A percentile compares a stretch with the other conserved stretches of the same genome.
Evolutionary conservation across 2,888 invertebrate species (phyloP).

Genomic region (Boloria selene): DNA sequence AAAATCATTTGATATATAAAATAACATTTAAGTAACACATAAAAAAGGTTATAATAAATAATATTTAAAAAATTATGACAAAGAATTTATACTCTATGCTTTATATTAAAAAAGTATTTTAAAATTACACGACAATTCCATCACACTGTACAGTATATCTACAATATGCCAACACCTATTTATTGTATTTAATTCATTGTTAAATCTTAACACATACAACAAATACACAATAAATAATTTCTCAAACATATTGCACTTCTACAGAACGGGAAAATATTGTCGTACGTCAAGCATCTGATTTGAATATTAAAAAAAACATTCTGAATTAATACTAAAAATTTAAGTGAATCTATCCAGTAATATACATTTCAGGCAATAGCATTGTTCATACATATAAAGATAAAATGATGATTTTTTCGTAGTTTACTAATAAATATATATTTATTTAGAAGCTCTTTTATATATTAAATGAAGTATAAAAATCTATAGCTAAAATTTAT

Average conservation of each 20-base stretch:
- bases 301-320: conserved; percentile 20
- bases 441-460: conserved; percentile 19
- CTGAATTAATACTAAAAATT: conserved; percentile 15
- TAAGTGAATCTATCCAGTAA: conserved; percentile 10
- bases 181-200: conserved; percentile 54
- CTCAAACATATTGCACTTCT: conserved; percentile 32
- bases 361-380: conserved; percentile 10
- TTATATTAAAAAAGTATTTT: conserved; percentile 18
- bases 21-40: conserved; percentile 17
- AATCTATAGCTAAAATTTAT: conserved; percentile 16
- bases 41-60: conserved; percentile 2
- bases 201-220: conserved; percentile 43
- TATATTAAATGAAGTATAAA: conserved; percentile 14
- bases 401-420: not conserved
- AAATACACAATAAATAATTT: conserved; percentile 33
- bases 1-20: conserved; percentile 2
- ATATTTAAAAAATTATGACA: conserved; percentile 3
- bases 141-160: conserved; percentile 70
- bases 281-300: conserved; percentile 31
- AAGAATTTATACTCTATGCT: conserved; percentile 6
- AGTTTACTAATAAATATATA: conserved; percentile 13
- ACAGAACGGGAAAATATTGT: conserved; percentile 34
- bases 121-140: conserved; percentile 36
- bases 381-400: conserved; percentile 6
- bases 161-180: conserved; percentile 59